Evolutionary conservation across 2,888 invertebrate species (phyloP).

Genomic region (Quadroppia sp.): DNA sequence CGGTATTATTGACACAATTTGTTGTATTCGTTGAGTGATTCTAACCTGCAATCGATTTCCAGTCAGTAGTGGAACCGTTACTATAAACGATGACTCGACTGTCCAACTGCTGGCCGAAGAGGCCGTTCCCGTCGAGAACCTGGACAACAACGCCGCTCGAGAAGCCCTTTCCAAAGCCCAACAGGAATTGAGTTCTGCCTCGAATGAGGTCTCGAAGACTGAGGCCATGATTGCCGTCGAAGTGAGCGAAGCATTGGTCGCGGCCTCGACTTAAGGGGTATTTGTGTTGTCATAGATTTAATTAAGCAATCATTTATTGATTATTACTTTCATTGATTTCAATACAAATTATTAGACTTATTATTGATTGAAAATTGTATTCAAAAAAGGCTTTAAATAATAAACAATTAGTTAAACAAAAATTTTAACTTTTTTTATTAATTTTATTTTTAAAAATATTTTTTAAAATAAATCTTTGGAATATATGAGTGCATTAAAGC

Average conservation of each 20-base stretch:
- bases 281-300: neutral
- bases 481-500: no score
- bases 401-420: no score
- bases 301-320: constrained; percentile 13
- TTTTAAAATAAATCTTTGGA: no score
- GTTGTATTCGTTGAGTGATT: neutral
- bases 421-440: no score
- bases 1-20: constrained; percentile 51
- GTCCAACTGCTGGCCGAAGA: constrained; percentile 91
- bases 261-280: constrained; percentile 60
- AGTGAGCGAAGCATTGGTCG: constrained; percentile 87
- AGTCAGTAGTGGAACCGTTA: constrained; percentile 93
- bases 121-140: constrained; percentile 75
- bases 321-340: no score
- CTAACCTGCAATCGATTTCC: constrained; percentile 39
- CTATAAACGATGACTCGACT: constrained; percentile 92
- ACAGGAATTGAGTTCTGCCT: constrained; percentile 72
- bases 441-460: no score
- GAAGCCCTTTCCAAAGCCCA: constrained; percentile 80
- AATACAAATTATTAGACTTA: no score
- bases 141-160: constrained; percentile 74
- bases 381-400: no score
- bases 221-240: constrained; percentile 91
- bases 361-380: no score
- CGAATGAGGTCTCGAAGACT: constrained; percentile 74